These are phyloP conservation scores for Natator depressus DNA, from an alignment of 2,113 vertebrate genomes.

Conservation along the genomic window DNA sequence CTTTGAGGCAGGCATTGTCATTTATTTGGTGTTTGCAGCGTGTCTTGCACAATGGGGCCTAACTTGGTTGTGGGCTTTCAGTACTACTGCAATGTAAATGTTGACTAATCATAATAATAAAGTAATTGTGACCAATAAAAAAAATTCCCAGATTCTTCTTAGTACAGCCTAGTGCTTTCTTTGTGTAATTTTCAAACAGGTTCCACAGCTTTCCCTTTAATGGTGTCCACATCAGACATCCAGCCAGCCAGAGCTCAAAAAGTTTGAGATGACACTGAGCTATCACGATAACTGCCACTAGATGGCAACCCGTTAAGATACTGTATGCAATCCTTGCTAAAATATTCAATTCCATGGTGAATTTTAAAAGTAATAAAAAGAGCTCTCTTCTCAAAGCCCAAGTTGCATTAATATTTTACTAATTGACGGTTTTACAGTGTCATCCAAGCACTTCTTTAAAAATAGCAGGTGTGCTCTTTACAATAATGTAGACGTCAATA, in stretches of 20 bases:
- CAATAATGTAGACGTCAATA: background rate
- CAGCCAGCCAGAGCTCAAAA: fast-evolving
- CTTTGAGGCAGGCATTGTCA: fast-evolving
- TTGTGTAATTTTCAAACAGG: fast-evolving
- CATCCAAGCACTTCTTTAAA: slow-evolving; percentile 29
- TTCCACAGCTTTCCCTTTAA: fast-evolving
- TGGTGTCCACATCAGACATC: fast-evolving
- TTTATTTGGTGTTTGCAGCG: background rate
- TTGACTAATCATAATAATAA: background rate
- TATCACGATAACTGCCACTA: slow-evolving; percentile 75
- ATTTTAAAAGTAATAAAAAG: background rate
- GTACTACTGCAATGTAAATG: background rate
- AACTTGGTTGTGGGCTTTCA: background rate
- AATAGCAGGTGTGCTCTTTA: background rate
- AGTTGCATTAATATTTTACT: slow-evolving; percentile 51
- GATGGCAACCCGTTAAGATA: slow-evolving; percentile 76
- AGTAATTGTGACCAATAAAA: fast-evolving
- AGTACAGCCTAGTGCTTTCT: fast-evolving
- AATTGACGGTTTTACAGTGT: slow-evolving; percentile 54
- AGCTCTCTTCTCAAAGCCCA: slow-evolving; percentile 17
- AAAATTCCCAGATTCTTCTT: background rate
- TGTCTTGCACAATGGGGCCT: background rate
- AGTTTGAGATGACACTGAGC: background rate
- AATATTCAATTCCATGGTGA: background rate
- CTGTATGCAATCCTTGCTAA: background rate